These are phyloP conservation scores for Rhinophrynus dorsalis DNA, from an alignment of 2,797 vertebrate species.

Conservation along the genomic window DNA sequence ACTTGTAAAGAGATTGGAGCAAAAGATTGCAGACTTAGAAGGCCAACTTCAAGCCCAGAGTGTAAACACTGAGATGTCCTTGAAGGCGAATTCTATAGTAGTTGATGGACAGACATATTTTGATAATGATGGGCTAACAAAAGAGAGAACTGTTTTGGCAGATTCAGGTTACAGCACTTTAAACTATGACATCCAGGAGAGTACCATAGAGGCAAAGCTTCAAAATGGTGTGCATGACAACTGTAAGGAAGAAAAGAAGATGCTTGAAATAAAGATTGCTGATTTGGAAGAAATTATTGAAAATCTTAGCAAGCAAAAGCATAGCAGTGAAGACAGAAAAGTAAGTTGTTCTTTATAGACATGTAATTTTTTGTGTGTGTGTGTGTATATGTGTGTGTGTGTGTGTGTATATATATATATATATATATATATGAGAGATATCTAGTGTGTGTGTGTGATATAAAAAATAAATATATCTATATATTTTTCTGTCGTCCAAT, in stretches of 20 bases:
- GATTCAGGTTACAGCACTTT: not conserved
- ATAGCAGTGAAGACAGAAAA: not conserved
- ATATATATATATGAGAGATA: no score
- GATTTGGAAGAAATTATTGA: slow-evolving; percentile 18
- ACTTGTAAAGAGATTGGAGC: not conserved
- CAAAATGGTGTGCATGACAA: not conserved
- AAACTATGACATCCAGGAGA: not conserved
- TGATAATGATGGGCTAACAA: not conserved
- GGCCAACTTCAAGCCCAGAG: not conserved
- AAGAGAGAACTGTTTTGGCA: not conserved
- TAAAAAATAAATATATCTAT: no score
- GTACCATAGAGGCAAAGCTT: not conserved
- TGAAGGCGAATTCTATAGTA: not conserved
- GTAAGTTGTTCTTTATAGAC: not conserved
- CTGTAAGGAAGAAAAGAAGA: slow-evolving; percentile 15
- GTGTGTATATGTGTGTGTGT: not conserved
- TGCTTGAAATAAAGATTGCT: slow-evolving; percentile 31
- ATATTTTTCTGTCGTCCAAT: no score
- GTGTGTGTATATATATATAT: not conserved
- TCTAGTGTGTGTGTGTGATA: not conserved
- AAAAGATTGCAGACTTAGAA: not conserved
- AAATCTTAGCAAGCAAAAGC: not conserved
- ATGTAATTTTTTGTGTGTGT: not conserved
- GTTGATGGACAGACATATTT: not conserved
- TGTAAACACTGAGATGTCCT: not conserved